Conservation (phyloP, 2,797 vertebrate species). For the Threskiornis aethiopicus region DNA sequence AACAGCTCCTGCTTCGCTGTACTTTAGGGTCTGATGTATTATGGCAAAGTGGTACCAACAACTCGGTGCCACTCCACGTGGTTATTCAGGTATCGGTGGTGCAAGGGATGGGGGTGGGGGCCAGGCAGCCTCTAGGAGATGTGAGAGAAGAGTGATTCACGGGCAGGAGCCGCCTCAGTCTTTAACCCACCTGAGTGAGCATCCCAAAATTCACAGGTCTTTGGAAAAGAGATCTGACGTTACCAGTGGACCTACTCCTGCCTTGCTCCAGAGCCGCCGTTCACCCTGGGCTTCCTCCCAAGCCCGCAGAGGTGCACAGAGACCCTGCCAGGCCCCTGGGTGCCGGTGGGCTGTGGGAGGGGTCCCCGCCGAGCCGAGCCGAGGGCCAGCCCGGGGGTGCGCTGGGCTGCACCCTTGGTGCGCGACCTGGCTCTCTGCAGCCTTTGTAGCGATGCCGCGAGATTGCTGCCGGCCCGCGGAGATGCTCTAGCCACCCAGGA, state of each 20-base stretch:
- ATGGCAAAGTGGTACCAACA: not conserved
- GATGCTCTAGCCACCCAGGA: not conserved
- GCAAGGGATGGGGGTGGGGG: not conserved
- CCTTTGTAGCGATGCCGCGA: rapidly evolving
- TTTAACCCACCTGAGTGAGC: not conserved
- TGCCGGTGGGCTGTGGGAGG: not conserved
- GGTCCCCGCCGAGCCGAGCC: rapidly evolving
- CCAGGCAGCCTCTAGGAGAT: not conserved
- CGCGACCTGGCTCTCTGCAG: not conserved
- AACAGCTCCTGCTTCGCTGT: not conserved
- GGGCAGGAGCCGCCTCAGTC: not conserved
- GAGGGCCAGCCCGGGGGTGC: rapidly evolving
- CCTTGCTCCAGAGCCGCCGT: not conserved
- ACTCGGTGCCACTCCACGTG: rapidly evolving
- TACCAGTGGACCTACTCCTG: too few relatives aligned
- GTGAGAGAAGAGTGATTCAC: not conserved
- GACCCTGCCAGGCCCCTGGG: not conserved
- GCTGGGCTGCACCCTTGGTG: not conserved
- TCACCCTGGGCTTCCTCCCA: not conserved
- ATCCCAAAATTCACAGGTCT: not conserved
- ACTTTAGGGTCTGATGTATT: rapidly evolving
- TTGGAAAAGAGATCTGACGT: not conserved
- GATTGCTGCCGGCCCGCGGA: not conserved
- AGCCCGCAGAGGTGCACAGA: not conserved
- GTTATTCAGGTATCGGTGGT: not conserved